Evolutionary conservation across 2,888 invertebrate genomes (phyloP), one percentile per base, ranked within the genome.

Genomic region (Ypsolopha scabrella): DNA sequence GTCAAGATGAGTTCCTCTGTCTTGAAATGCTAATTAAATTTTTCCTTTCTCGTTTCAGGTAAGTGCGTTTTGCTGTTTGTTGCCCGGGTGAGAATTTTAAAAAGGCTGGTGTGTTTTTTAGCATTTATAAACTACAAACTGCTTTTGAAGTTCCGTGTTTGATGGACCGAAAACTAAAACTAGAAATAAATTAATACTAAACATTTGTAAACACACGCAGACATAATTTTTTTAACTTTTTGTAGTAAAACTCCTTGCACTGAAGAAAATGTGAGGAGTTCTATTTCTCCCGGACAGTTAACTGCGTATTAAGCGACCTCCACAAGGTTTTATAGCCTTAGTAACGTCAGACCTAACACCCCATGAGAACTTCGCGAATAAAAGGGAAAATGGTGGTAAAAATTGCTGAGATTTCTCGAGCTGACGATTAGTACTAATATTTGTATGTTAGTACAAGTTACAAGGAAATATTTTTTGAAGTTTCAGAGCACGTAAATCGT

Each of bases 1-100:
- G 80, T 80, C 77, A 78, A 70, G 72, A 69, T 62, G 60, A 62
- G 65, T 65, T 66, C 62, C 39, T 44, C 60, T 65, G 65, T 71
- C 73, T 77, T 80, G 75, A 80, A 69, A 78, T 80, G 74, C 75
- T 79, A 82, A 82, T 82, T 81, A 82, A 79, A 70, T 75, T 75
- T 75, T 75, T 69, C 71, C 63, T 65, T 68, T 72, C 72, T 79
- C 78, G 73, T 82, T 79, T 58, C 72, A 77, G 76, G 75, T 79
- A 75, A 86, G 85, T 85, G 81, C 65, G 66, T 80, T 85, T 76
- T 63, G 67, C 57, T 81, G 83, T 83, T 63, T 53, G 38, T 51
- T 38, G n/a, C 48, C 9, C 48, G 51, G 41, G 45, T 51, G 52
- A 51, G 50, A 55, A 55, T 59, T 52, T 64, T 58, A 55, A 59